A percentile compares a stretch with the other conserved stretches of the same genome.
phyloP scores from a whole-genome alignment of 2,113 vertebrate genomes.

The Ictidomys tridecemlineatus region DNA sequence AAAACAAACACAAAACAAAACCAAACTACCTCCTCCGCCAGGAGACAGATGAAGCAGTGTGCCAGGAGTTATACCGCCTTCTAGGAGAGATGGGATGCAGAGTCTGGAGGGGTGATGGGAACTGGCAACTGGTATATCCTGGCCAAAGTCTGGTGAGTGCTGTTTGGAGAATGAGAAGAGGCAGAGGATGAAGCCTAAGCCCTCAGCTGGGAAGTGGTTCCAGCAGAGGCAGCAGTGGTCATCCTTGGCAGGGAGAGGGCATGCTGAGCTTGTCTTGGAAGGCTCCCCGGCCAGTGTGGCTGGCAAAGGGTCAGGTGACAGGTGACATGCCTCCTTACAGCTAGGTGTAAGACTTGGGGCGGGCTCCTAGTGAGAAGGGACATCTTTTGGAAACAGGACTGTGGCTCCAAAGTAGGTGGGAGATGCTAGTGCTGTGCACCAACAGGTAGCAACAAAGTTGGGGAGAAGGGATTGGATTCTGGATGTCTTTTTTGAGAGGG shows the following conservation, averaged over 20 bases:
- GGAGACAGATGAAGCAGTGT: background rate
- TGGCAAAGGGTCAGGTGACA: accelerated
- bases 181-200: accelerated
- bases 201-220: background rate
- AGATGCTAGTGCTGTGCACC: background rate
- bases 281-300: background rate
- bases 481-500: background rate
- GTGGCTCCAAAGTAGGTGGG: background rate
- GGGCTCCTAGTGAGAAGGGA: background rate
- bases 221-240: background rate
- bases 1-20: no score
- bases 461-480: background rate
- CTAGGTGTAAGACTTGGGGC: background rate
- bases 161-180: background rate
- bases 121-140: background rate
- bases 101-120: background rate
- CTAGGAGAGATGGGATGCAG: background rate
- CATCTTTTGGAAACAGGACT: background rate
- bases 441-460: background rate
- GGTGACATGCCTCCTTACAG: background rate
- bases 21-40: no score
- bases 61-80: background rate
- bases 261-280: no score
- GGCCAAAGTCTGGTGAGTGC: background rate
- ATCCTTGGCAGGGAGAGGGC: background rate